Conservation (phyloP, 2,113 vertebrate species). For the Haemorhous mexicanus region DNA sequence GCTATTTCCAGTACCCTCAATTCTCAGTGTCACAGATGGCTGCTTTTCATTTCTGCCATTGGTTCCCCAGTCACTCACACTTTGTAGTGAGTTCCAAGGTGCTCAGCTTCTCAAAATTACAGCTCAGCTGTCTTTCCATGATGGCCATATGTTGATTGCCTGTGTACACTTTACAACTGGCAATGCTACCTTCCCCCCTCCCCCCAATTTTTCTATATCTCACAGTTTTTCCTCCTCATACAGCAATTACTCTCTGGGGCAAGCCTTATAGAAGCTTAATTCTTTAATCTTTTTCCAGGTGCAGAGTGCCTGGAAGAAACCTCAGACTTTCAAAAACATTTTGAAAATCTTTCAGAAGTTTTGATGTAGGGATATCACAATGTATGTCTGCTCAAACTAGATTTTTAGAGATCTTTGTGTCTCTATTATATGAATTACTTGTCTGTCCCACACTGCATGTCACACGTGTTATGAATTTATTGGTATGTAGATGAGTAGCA, state of each 20-base stretch:
- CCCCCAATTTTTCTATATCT: neutral
- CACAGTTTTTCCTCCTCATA: neutral
- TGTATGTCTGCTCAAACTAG: neutral
- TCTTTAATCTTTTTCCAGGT: slow-evolving; percentile 51
- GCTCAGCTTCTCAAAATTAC: neutral
- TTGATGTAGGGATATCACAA: slow-evolving; percentile 5
- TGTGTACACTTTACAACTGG: neutral
- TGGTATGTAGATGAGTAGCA: neutral
- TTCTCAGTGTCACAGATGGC: neutral
- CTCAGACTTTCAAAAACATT: slow-evolving; percentile 36
- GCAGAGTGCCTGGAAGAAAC: slow-evolving; percentile 15
- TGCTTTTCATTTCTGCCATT: neutral
- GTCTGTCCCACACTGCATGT: neutral
- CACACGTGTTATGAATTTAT: neutral
- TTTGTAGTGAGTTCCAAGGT: neutral
- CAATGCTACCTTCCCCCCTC: neutral
- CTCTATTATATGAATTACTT: neutral
- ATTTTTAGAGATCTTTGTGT: neutral
- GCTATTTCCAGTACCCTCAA: neutral
- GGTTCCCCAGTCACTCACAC: neutral
- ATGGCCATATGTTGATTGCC: neutral
- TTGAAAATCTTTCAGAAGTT: slow-evolving; percentile 13
- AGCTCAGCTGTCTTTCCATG: neutral
- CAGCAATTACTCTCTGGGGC: neutral
- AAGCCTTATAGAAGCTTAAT: neutral